phyloP scores from a whole-genome alignment of 2,113 vertebrate species.

The Sitta europaea region DNA sequence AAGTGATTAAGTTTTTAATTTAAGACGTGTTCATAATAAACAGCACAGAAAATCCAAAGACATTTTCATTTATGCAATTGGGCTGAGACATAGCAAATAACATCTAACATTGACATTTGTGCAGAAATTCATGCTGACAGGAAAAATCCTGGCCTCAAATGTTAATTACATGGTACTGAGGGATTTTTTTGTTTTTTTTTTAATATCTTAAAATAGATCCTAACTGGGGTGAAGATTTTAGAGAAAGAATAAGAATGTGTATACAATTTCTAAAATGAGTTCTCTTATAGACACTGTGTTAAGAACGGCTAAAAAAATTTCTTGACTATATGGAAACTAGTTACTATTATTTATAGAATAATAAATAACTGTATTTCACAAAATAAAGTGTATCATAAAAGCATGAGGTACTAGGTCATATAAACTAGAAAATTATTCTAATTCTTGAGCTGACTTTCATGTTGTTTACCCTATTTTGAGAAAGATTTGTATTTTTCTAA shows the following conservation, averaged over 20 bases:
- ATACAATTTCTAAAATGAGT: not conserved
- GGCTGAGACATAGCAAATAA: not conserved
- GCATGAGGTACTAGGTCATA: not conserved
- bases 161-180: not conserved
- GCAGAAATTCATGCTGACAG: not conserved
- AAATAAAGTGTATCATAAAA: not conserved
- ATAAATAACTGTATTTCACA: not conserved
- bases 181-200: not conserved
- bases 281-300: accelerated
- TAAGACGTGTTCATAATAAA: not conserved
- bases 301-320: not conserved
- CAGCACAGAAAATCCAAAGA: not conserved
- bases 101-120: not conserved
- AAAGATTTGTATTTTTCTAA: not conserved
- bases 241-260: not conserved
- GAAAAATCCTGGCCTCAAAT: not conserved
- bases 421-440: not conserved
- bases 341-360: not conserved
- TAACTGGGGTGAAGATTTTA: not conserved
- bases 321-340: not conserved
- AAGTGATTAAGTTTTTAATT: not conserved
- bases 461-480: not conserved
- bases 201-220: not conserved
- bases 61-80: not conserved
- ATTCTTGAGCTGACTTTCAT: not conserved